Evolutionary conservation across 1,140 invertebrate species (phyloP), one percentile per base, ranked within the genome.

Genomic region (Drosophila asahinai): DNA sequence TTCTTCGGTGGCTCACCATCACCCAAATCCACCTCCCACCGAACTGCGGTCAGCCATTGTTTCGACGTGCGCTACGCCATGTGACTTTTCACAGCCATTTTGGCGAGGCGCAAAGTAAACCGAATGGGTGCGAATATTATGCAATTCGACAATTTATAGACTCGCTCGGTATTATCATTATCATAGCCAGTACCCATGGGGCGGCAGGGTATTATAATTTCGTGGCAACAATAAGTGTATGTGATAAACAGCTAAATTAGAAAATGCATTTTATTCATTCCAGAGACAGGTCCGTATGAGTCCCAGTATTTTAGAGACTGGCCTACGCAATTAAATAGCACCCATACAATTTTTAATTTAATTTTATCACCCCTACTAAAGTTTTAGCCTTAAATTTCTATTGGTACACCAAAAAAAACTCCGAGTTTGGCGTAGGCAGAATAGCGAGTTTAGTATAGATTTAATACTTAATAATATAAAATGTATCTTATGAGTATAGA

Each of bases 61-160:
- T 87, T 77, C 47, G 65, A 15, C 47, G 48, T 15, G 54, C 54
- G 59, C 27, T 59, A 38, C 54, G 62, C 65, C 80, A 80, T 87
- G 83, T 89, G 83, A 87, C 77, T 89, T 89, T 83, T 87, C 83
- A 89, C 83, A 87, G 83, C 73, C 82, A 57, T 45, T 79, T 48
- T 48, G 58, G 38, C 63, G 67, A 78, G 80, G 68, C 80, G 80
- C 75, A 79, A 74, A 55, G 65, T 64, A 73, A 77, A 42, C 80
- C 68, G 54, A 81, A 78, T 81, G 80, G 74, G 60, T 63, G 71
- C 77, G 65, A 81, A 86, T 67, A 74, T 86, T 86, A 86, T 86
- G 82, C 79, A 86, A 86, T 70, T 58, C 30, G 42, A 49, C 42
- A 47, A 59, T 77, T 65, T 70, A 61, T 36, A 54, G 73, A 51